These are phyloP conservation scores for Scarus forsteni DNA, from an alignment of 2,797 vertebrate genomes.

Conservation along the genomic window DNA sequence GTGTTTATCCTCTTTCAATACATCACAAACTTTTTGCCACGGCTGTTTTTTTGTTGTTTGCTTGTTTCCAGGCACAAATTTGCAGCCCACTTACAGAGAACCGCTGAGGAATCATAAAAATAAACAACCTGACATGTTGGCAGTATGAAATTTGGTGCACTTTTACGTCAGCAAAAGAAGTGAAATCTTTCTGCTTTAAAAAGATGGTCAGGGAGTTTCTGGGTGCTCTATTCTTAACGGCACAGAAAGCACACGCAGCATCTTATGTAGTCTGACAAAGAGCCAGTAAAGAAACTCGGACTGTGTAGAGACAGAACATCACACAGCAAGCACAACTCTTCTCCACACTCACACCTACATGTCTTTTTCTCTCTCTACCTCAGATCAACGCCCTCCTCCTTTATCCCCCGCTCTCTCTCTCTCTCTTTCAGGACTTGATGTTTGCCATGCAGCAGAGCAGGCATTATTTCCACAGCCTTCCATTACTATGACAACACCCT, in stretches of 20 bases:
- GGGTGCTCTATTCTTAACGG: conserved; percentile 44
- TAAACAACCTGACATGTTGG: neutral
- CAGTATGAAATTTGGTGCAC: neutral
- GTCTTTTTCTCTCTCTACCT: conserved; percentile 20
- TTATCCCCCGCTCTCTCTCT: neutral
- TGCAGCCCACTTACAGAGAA: too few species aligned
- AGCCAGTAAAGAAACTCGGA: conserved; percentile 27
- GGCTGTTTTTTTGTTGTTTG: too few species aligned
- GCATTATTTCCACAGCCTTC: conserved; percentile 75
- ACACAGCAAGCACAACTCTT: conserved; percentile 37
- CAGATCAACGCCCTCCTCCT: conserved; percentile 6
- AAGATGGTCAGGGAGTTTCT: conserved; percentile 23
- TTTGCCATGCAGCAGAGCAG: conserved; percentile 71
- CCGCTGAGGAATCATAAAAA: neutral
- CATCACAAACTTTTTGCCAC: too few species aligned
- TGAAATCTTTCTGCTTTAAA: conserved; percentile 16
- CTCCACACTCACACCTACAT: conserved; percentile 23
- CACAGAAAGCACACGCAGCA: conserved; percentile 26
- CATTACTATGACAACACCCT: conserved; percentile 83
- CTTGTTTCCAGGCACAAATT: too few species aligned
- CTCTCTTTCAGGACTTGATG: conserved; percentile 47
- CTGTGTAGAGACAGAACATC: conserved; percentile 25
- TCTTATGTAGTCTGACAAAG: conserved; percentile 43
- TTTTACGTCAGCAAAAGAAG: conserved; percentile 13
- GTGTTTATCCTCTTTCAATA: too few species aligned